phyloP scores from a whole-genome alignment of 2,888 invertebrate species.

The Acanthosepion lycidas region DNA sequence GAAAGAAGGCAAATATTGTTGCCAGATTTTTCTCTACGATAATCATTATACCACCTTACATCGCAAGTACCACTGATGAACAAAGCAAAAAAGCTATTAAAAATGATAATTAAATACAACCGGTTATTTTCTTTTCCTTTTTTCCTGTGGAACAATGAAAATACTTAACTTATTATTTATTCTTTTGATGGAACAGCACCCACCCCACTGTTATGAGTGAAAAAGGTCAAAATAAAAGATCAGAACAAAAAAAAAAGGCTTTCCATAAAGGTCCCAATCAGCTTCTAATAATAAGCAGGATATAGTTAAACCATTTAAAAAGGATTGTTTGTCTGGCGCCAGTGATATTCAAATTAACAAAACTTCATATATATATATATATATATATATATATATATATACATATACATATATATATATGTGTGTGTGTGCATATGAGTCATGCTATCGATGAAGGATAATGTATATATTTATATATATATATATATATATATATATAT shows the following conservation, averaged over 20 bases:
- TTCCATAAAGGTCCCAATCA: background rate
- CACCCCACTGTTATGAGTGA: background rate
- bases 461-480: no score
- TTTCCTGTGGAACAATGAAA: background rate
- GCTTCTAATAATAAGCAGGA: background rate
- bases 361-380: background rate
- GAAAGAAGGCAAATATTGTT: no score
- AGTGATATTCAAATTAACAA: conserved; percentile 20
- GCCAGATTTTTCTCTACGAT: no score
- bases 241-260: background rate
- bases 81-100: no score
- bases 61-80: no score
- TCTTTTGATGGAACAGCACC: background rate
- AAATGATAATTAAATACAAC: no score
- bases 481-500: background rate
- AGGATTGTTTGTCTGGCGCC: background rate
- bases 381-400: no score
- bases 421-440: no score
- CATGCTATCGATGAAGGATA: no score
- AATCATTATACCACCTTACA: no score
- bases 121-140: background rate
- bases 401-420: no score
- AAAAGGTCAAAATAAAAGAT: background rate
- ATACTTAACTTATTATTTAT: background rate
- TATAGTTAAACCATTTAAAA: background rate